Base-by-base conservation (phyloP, 2,888 invertebrate species). In the Callyntrura guangdongensis region DNA sequence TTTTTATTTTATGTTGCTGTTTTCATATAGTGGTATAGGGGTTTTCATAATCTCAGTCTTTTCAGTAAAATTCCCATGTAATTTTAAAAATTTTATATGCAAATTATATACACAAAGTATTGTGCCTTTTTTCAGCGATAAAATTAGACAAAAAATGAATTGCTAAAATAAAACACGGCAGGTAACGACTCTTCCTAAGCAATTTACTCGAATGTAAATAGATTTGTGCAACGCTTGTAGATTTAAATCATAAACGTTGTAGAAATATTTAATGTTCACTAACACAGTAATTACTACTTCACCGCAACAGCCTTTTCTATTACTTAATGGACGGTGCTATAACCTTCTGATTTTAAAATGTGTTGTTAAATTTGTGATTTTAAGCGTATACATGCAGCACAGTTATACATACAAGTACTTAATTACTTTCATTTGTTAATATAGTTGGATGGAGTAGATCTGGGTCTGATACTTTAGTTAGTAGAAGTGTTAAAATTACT, bases 301-400 rank as follows among this genome's bases (percentile, higher is more conserved):
- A 59, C 59, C 59, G 59, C 59, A 59, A 20, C 59, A 59, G 59
- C 59, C 59, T 59, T 59, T 59, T 59, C n/a, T 53, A 3, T 53
- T 59, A 17, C 59, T 36, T 36, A 36, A 36, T 36, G 36, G 17
- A 59, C n/a, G 59, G 59, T 59, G 59, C 59, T 59, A 59, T n/a
- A 59, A 17, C 2, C 6, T 59, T n/a, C 6, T 59, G 17, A 59
- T n/a, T 17, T 17, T n/a, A 59, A 59, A 59, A 59, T 59, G 17
- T 59, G n/a, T 59, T 17, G 59, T 59, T 59, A n/a, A 14, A 14
- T 59, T 14, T 59, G 17, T n/a, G 17, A 59, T 59, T n/a, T 17
- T 53, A 17, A 17, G 36, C 8, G n/a, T 59, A 17, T 59, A 6
- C 36, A 17, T 59, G 6, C n/a, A 59, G 59, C 59, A 59, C 59